These are phyloP conservation scores for Arctia plantaginis DNA, from an alignment of 2,888 invertebrate species.

Conservation along the genomic window DNA sequence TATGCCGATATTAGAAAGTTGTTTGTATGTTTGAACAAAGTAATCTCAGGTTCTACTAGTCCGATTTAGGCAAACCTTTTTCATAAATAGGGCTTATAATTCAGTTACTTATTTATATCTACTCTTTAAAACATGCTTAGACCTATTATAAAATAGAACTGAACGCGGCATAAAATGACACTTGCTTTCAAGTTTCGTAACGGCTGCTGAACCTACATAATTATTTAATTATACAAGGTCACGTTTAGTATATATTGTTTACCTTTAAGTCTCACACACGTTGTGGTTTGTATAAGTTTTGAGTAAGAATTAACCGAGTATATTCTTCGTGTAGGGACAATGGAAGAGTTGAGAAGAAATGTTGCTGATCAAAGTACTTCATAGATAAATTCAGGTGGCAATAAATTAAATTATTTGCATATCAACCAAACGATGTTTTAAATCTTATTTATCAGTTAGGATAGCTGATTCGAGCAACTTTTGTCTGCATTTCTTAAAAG, in stretches of 20 bases:
- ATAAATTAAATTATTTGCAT: background rate
- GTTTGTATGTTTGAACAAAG: background rate
- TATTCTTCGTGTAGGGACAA: background rate
- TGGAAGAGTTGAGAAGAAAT: background rate
- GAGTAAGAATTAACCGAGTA: background rate
- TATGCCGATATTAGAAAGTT: background rate
- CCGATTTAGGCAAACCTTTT: background rate
- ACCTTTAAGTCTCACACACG: background rate
- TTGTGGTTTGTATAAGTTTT: background rate
- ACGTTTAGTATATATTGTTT: background rate
- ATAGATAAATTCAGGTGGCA: background rate
- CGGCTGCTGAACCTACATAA: slow-evolving; percentile 2
- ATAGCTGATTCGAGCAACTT: too few species aligned
- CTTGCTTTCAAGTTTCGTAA: slow-evolving; percentile 7
- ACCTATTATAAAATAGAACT: background rate
- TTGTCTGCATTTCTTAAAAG: too few species aligned
- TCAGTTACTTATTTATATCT: too few species aligned
- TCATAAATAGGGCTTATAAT: background rate
- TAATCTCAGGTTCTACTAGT: background rate
- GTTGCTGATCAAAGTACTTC: background rate
- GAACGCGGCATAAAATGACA: background rate
- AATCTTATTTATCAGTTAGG: too few species aligned
- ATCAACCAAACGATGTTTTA: background rate
- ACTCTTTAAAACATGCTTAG: background rate
- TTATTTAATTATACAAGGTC: slow-evolving; percentile 1